These are phyloP conservation scores for Scaptodrosophila lebanonensis DNA, from an alignment of 1,140 invertebrate species.

Conservation along the genomic window DNA sequence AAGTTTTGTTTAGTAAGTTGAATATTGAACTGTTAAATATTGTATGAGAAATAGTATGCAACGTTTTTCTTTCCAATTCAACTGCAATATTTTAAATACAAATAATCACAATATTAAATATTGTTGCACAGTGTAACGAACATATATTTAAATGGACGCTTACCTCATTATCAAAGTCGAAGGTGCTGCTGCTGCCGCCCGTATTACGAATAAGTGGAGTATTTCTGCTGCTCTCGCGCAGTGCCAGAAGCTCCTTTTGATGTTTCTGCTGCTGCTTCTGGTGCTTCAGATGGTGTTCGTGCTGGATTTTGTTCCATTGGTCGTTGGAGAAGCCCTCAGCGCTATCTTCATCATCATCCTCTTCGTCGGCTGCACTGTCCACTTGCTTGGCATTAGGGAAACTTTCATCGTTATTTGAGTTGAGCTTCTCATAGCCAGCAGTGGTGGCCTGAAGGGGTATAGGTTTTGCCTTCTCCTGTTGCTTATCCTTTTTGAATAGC, in stretches of 20 bases:
- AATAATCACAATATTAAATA: too few species aligned
- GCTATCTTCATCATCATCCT: slow-evolving; percentile 10
- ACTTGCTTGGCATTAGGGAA: slow-evolving; percentile 19
- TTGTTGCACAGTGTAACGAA: too few species aligned
- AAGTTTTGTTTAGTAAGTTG: too few species aligned
- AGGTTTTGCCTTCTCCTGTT: slow-evolving; percentile 14
- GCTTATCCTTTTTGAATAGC: slow-evolving; percentile 43
- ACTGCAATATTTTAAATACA: too few species aligned
- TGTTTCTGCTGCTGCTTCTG: slow-evolving; percentile 43
- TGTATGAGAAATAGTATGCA: too few species aligned
- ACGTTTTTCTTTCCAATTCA: too few species aligned
- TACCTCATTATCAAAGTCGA: slow-evolving; percentile 58
- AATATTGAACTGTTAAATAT: too few species aligned
- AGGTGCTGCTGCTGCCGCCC: background rate
- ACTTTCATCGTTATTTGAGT: slow-evolving; percentile 8
- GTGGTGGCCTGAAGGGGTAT: slow-evolving; percentile 7
- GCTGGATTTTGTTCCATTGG: slow-evolving; percentile 61
- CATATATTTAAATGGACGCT: too few species aligned
- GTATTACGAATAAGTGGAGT: slow-evolving; percentile 41
- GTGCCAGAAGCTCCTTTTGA: slow-evolving; percentile 46
- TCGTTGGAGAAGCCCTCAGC: slow-evolving; percentile 42
- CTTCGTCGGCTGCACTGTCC: slow-evolving; percentile 15
- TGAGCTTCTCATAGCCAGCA: slow-evolving; percentile 22
- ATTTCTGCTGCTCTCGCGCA: slow-evolving; percentile 43
- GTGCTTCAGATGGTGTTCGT: slow-evolving; percentile 40